phyloP scores from a whole-genome alignment of 2,888 invertebrate species.

The Nudaria mundana region DNA sequence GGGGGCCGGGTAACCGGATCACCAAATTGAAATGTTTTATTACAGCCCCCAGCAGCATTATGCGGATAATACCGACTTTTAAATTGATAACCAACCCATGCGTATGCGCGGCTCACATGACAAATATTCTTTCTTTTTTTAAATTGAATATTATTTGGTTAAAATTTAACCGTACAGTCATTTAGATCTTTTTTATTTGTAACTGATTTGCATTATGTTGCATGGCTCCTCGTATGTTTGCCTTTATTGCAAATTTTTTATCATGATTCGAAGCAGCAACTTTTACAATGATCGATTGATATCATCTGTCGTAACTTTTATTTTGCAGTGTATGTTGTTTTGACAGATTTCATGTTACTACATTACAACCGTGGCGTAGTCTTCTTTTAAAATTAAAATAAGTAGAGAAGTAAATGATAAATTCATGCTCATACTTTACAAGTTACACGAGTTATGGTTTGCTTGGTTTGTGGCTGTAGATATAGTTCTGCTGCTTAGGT shows the following conservation, averaged over 20 bases:
- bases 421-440: no score
- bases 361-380: no score
- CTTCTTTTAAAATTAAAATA: no score
- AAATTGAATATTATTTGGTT: conserved; percentile 68
- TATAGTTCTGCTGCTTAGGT: no score
- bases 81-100: conserved; percentile 77
- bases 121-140: conserved; percentile 48
- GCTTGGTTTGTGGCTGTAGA: no score
- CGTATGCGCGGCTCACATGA: conserved; percentile 58
- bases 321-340: conserved; percentile 47
- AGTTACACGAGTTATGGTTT: no score
- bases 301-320: conserved; percentile 47
- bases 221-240: conserved; percentile 33
- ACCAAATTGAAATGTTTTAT: conserved; percentile 81
- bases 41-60: conserved; percentile 64
- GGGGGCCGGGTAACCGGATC: conserved; percentile 76
- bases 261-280: no score
- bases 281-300: conserved; percentile 64
- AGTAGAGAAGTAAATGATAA: no score
- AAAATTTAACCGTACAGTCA: conserved; percentile 69
- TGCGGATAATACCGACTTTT: conserved; percentile 73
- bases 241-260: conserved; percentile 48
- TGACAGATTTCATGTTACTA: conserved; percentile 24
- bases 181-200: conserved; percentile 45
- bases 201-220: conserved; percentile 60